Base-by-base conservation (phyloP, 2,113 vertebrate species). In the Nesogale talazaci region DNA sequence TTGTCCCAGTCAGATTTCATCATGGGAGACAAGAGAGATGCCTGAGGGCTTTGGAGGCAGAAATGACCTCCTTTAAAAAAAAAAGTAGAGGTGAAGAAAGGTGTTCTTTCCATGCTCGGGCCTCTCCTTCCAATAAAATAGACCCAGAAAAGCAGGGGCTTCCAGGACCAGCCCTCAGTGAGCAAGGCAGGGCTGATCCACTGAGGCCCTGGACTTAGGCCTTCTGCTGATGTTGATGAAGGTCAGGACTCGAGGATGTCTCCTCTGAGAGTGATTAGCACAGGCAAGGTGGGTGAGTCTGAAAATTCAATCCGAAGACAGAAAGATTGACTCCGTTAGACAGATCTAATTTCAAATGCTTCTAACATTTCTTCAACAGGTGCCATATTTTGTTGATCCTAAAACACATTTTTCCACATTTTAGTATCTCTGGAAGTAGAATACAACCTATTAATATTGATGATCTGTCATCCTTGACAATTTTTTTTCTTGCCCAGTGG, bases 1-100 rank as follows among this genome's bases (percentile, higher is more conserved):
- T 94, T 82, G 89, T 83, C 46, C 72, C 69, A 80, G 52, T 92
- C 89, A 94, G 57, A 77, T 85, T 34, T 52, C 25, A 70, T 94
- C 65, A 40, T 10, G 9, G 29, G 34, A 63, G 19, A 92, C 17
- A 82, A 40, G 74, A 77, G 78, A 86, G 80, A 87, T 40, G 8
- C 34, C 69, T 70, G 27, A 84, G 86, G 29, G 2, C 38, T 78
- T 80, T 19, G 4, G 27, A 83, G 56, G 57, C 31, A 86, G 76
- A 92, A 70, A 67, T 90, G 72, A 57, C 74, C 78, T 89, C 34
- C 16, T 57, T 87, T 22, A 16, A 40, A 88, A 59, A 23, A 52
- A 93, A 86, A 91, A 31, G 59, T 7, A 82, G 38, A n/a, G 19
- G 52, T 19, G 6, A 29, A 52, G n/a, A 70, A 31, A 42, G 40